Evolutionary conservation across 2,113 vertebrate species (phyloP).

Genomic region (Melanotaenia duboulayi): DNA sequence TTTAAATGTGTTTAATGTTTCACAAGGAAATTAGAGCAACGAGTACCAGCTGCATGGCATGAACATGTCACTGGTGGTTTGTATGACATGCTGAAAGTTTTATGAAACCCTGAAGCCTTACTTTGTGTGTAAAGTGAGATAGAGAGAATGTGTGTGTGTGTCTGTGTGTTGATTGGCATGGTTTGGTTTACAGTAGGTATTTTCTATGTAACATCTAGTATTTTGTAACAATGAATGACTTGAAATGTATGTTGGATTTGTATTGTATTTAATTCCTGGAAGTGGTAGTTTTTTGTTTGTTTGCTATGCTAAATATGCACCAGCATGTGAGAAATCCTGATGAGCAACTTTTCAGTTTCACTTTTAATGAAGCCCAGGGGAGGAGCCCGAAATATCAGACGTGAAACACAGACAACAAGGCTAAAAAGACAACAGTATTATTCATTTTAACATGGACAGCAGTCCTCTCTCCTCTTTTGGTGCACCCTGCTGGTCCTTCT

Average conservation of each 20-base stretch:
- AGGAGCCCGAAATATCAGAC: neutral
- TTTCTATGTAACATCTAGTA: constrained; percentile 57
- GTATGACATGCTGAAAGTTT: constrained; percentile 55
- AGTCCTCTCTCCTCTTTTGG: neutral
- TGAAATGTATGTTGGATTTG: constrained; percentile 19
- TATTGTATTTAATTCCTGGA: constrained; percentile 29
- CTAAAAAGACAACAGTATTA: neutral
- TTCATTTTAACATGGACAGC: constrained; percentile 15
- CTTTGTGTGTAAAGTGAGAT: neutral
- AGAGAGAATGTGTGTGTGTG: neutral
- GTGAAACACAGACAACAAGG: neutral
- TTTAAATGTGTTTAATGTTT: constrained; percentile 45
- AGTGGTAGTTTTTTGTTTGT: constrained; percentile 36
- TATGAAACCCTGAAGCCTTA: constrained; percentile 80
- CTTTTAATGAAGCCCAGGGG: constrained; percentile 15
- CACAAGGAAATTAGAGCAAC: constrained; percentile 30
- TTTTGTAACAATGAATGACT: constrained; percentile 55
- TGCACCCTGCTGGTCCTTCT: constrained; percentile 19
- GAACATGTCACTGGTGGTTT: constrained; percentile 42
- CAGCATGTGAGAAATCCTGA: constrained; percentile 16
- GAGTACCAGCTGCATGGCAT: constrained; percentile 41
- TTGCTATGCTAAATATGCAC: constrained; percentile 59
- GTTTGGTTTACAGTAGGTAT: constrained; percentile 33
- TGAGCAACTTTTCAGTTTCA: constrained; percentile 14
- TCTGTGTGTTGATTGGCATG: constrained; percentile 22